A percentile compares a stretch with the other conserved stretches of the same genome.
Conservation (phyloP, 2,888 invertebrate genomes). For the Dolichomitus sp. region DNA sequence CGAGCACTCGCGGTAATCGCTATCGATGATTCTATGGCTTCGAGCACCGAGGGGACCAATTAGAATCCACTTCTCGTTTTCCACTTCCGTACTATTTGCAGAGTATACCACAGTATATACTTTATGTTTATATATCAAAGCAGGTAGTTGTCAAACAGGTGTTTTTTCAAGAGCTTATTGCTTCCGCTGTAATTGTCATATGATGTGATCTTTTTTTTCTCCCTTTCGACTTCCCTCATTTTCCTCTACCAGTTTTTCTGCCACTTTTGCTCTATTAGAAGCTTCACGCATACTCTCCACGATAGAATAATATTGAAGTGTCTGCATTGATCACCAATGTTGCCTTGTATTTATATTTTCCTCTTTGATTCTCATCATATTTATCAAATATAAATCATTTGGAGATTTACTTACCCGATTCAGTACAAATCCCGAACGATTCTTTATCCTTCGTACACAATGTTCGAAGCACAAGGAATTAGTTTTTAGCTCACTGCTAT, state of each 20-base stretch:
- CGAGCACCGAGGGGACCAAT: conserved; percentile 66
- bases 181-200: conserved; percentile 2
- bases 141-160: conserved; percentile 50
- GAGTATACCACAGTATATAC: background rate
- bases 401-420: background rate
- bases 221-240: background rate
- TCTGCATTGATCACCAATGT: background rate
- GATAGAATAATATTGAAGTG: background rate
- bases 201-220: conserved; percentile 6
- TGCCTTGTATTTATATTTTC: background rate
- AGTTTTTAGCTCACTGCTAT: conserved; percentile 15
- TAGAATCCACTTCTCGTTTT: conserved; percentile 64
- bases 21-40: conserved; percentile 66
- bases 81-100: conserved; percentile 37
- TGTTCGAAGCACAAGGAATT: conserved; percentile 9
- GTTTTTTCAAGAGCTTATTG: conserved; percentile 37
- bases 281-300: background rate
- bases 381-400: background rate
- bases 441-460: conserved; percentile 5
- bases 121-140: conserved; percentile 2
- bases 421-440: background rate
- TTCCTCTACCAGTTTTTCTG: background rate
- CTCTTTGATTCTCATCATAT: background rate
- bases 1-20: conserved; percentile 61
- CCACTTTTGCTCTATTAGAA: background rate